Conservation (phyloP, 2,888 invertebrate genomes). For the Cenopis cana region DNA sequence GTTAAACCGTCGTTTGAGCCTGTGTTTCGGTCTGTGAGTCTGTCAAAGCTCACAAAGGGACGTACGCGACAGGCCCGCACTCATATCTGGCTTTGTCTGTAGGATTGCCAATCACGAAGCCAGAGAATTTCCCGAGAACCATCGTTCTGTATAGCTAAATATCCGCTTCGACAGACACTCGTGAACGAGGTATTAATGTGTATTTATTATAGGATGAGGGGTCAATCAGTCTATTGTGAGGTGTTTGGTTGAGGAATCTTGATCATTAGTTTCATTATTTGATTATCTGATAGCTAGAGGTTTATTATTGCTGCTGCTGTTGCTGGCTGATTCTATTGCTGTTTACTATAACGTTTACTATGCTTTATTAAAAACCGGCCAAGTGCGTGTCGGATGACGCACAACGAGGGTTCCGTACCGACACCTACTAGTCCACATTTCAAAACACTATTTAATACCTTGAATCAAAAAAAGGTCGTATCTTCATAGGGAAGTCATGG, state of each 20-base stretch:
- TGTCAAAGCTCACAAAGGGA: neutral
- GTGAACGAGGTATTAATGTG: neutral
- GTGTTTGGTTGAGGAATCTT: neutral
- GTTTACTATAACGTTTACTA: neutral
- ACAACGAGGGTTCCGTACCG: no score
- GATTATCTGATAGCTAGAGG: neutral
- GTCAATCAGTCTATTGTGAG: neutral
- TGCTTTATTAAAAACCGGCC: no score
- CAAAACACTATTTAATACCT: no score
- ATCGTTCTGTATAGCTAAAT: neutral
- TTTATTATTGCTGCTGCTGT: no score
- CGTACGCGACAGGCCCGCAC: neutral
- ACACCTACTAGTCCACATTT: no score
- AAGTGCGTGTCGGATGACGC: no score
- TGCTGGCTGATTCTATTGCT: no score
- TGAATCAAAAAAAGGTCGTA: no score
- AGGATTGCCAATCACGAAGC: constrained; percentile 11
- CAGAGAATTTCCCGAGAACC: constrained; percentile 11
- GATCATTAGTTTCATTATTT: neutral
- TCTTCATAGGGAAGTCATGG: no score
- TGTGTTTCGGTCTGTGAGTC: neutral
- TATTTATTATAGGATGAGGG: neutral
- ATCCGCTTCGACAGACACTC: neutral
- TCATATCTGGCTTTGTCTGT: constrained; percentile 9
- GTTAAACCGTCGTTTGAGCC: neutral